phyloP scores from a whole-genome alignment of 2,888 invertebrate species.

The Alviniconcha strummeri region DNA sequence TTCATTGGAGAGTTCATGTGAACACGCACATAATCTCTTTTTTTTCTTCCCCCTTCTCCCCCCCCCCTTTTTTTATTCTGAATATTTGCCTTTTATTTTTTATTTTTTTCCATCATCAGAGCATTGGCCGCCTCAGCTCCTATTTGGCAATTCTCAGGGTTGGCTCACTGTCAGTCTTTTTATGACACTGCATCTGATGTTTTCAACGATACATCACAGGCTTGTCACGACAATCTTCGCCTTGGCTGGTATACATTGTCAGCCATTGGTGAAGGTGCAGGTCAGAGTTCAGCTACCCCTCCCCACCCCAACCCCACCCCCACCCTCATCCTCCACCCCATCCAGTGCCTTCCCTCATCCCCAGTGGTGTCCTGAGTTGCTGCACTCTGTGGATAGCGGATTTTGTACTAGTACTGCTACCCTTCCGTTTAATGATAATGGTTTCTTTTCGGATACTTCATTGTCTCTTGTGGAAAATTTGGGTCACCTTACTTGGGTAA shows the following conservation, averaged over 20 bases:
- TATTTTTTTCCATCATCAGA: slow-evolving; percentile 74
- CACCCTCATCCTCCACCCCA: background rate
- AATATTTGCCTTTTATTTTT: background rate
- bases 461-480: too few species aligned
- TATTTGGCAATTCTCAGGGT: slow-evolving; percentile 87
- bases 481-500: too few species aligned
- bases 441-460: background rate
- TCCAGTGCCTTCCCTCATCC: background rate
- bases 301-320: background rate
- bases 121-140: slow-evolving; percentile 95
- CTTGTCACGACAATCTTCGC: slow-evolving; percentile 16
- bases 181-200: slow-evolving; percentile 78
- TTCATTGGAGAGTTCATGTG: too few species aligned
- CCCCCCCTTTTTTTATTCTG: too few species aligned
- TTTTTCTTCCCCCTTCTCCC: too few species aligned
- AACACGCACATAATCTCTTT: too few species aligned
- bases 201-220: background rate
- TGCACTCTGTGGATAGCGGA: background rate
- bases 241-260: slow-evolving; percentile 21
- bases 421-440: background rate
- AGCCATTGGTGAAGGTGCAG: slow-evolving; percentile 12
- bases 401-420: background rate
- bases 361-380: background rate
- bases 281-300: background rate
- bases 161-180: slow-evolving; percentile 87